Evolutionary conservation across 2,797 vertebrate species (phyloP), one percentile per base, ranked within the genome.

Genomic region (Sebastes oblongus): DNA sequence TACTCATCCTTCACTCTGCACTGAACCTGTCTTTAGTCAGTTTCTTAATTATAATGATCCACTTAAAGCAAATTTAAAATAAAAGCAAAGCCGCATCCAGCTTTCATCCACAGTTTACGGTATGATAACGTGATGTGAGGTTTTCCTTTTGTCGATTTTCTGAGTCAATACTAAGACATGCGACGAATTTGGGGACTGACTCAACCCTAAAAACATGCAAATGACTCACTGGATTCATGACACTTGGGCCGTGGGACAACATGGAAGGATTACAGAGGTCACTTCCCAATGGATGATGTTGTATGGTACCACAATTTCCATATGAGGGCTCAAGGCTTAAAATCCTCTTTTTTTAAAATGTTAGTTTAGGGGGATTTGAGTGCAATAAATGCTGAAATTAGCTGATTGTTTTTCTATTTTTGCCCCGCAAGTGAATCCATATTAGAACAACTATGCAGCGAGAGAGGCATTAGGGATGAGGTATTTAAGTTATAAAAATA

Each of bases 401-500:
- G 69, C 3, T 3, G 55, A 78, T 80, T 89, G 81, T 72, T 61
- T 61, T 62, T 62, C 24, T 65, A 29, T 60, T 74, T 34, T 71
- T 30, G 46, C 34, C 34, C 58, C 46, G 20, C 55, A 20, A 22
- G 56, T 30, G 32, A 68, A 65, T 89, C 66, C 39, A 59, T 81
- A 77, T 86, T 61, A 39, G 72, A 89, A 86, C 66, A 82, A 76
- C 82, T 86, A 78, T 68, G 88, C 68, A 84, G 77, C 62, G 54
- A 83, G 58, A 83, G 58, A 68, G 27, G 46, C 46, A 50, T 84
- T 75, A 81, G 79, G 75, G 78, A 75, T 84, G 66, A 85, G 82
- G 80, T 90, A 89, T 87, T 92, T 80, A 65, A 83, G 66, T 62
- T 86, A 78, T 87, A 90, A 92, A 93, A 92, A 91, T 88, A 94